Percentiles rank a stretch among this genome's conserved stretches.
Evolutionary conservation across 2,888 invertebrate genomes (phyloP).

Genomic region (Lithophane socia): DNA sequence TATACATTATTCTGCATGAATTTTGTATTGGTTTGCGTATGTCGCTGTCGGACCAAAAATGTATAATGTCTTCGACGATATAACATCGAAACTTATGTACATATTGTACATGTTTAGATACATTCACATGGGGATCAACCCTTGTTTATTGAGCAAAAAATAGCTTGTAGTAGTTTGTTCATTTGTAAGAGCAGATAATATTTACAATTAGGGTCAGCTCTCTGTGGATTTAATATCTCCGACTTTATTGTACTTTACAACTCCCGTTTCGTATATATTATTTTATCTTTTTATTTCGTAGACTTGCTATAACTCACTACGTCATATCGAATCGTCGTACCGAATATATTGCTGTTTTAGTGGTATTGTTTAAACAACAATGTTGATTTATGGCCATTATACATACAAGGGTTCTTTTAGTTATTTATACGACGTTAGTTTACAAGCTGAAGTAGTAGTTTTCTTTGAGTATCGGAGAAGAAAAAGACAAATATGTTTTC

Average conservation of each 20-base stretch:
- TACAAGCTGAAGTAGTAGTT: conserved; percentile 17
- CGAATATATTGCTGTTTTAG: conserved; percentile 31
- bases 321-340: not conserved
- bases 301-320: conserved; percentile 8
- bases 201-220: conserved; percentile 82
- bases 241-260: conserved; percentile 73
- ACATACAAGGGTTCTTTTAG: conserved; percentile 3
- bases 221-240: conserved; percentile 72
- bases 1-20: conserved; percentile 1
- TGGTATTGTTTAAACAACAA: conserved; percentile 43
- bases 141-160: conserved; percentile 72
- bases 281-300: conserved; percentile 38
- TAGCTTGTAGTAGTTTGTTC: conserved; percentile 75
- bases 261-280: conserved; percentile 57
- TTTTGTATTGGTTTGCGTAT: not conserved
- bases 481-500: conserved; percentile 53
- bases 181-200: conserved; percentile 80
- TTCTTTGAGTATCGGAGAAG: conserved; percentile 27
- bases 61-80: conserved; percentile 17
- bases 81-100: conserved; percentile 23
- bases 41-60: not conserved
- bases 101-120: conserved; percentile 41
- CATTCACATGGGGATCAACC: conserved; percentile 66
- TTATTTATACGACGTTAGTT: conserved; percentile 30
- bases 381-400: conserved; percentile 35